Evolutionary conservation across 2,888 invertebrate genomes (phyloP), one percentile per base, ranked within the genome.

Genomic region (Andrena bucephala): DNA sequence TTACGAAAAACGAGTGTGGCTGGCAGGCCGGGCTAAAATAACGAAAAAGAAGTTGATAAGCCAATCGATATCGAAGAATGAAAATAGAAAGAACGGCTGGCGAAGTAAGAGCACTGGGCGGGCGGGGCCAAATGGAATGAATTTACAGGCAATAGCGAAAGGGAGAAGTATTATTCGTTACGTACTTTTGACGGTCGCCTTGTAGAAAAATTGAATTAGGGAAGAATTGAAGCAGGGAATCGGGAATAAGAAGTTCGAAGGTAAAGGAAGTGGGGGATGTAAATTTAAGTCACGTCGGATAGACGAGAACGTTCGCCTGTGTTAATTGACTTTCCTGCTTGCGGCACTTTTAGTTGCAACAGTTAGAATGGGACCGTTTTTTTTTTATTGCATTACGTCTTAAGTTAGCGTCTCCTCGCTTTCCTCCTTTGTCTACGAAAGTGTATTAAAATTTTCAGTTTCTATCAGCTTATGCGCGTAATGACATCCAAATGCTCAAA

Each of bases 281-380:
- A 81, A 84, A 86, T 86, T 86, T 88, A 74, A 86, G 81, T 88
- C 81, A 74, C 79, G 79, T 85, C 83, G 68, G 62, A 33, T 67
- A 70, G 80, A 66, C 72, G 70, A 67, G 54, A 83, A 82, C 75
- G 68, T 76, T 81, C 68, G 71, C 77, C 70, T 71, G 69, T 69
- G 79, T 81, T 87, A 87, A 87, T 87, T 86, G 86, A 88, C 83
- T 88, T 83, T 75, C 71, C 77, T 69, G 79, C 76, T 73, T 33
- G 69, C 67, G 78, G 81, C 82, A 48, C 73, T 81, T 81, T 63
- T 68, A 73, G 52, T 77, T 81, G 73, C 73, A 69, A 71, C 72
- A 83, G 79, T 88, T 83, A 72, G 63, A 76, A 57, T 42, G 24
- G 59, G 8, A 20, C 42, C 68, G 66, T 75, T 81, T 81, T 68